phyloP scores from a whole-genome alignment of 2,797 vertebrate species.

The Podargus strigoides region DNA sequence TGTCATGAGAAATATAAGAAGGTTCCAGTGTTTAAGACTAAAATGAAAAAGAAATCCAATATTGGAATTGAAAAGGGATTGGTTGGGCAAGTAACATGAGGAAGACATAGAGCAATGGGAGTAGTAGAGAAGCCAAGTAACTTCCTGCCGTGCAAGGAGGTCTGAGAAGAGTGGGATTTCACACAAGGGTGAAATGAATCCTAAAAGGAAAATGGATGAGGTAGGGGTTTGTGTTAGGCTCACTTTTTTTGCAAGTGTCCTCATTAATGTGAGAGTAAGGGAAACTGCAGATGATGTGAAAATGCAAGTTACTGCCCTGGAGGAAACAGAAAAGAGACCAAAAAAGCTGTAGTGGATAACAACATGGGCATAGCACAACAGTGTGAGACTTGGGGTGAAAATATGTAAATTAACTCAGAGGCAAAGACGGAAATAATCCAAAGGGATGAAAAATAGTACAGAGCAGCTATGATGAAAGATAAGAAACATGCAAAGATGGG shows the following conservation, averaged over 20 bases:
- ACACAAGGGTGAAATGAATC: not conserved
- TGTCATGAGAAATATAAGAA: not conserved
- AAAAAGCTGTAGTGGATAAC: not conserved
- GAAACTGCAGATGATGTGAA: not conserved
- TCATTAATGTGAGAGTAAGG: not conserved
- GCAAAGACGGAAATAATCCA: slow-evolving; percentile 1
- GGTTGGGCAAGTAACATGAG: not conserved
- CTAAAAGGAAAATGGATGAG: not conserved
- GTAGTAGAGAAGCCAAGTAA: not conserved
- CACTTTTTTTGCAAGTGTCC: not conserved
- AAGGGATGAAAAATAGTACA: not conserved
- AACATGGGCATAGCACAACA: not conserved
- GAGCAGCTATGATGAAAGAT: not conserved
- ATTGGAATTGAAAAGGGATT: not conserved
- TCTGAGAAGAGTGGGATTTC: not conserved
- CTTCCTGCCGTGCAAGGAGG: not conserved
- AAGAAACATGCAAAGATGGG: not conserved
- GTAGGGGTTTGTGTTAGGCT: not conserved
- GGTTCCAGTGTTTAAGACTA: not conserved
- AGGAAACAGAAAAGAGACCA: not conserved
- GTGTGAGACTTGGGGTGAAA: not conserved
- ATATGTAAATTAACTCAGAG: slow-evolving; percentile 9
- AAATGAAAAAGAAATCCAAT: not conserved
- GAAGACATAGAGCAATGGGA: not conserved
- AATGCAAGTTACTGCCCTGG: not conserved